Conservation (phyloP, 1,140 invertebrate genomes). For the Aphelinus atriplicis region DNA sequence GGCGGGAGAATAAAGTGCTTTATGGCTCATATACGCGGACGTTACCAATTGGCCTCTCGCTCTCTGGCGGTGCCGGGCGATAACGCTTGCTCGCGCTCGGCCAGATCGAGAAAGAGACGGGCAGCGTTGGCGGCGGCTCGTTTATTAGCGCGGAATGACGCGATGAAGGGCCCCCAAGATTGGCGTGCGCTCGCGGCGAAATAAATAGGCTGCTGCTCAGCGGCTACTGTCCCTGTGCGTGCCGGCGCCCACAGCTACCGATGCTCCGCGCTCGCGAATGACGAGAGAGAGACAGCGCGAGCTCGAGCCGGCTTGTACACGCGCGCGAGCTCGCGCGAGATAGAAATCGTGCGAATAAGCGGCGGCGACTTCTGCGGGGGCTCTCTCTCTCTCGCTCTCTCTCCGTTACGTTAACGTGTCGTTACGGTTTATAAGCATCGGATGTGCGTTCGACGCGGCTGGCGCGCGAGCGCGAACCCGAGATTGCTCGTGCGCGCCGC, state of each 20-base stretch:
- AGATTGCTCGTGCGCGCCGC: neutral
- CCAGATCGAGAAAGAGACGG: too few relatives aligned
- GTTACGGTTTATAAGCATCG: conserved; percentile 63
- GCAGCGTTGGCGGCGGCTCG: neutral
- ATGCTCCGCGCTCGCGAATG: neutral
- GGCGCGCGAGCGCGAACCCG: neutral
- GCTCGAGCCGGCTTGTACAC: neutral
- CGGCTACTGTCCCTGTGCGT: neutral
- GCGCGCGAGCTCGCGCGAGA: neutral
- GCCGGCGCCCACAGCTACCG: too few relatives aligned
- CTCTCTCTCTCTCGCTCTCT: conserved; percentile 1
- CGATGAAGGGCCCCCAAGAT: too few relatives aligned
- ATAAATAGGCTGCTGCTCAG: conserved; percentile 13
- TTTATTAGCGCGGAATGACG: conserved; percentile 5
- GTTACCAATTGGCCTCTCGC: conserved; percentile 7
- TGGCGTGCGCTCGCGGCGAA: neutral
- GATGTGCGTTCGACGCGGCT: conserved; percentile 54
- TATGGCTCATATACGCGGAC: conserved; percentile 3
- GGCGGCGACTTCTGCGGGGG: too few relatives aligned
- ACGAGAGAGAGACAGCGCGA: neutral
- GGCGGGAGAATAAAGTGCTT: neutral
- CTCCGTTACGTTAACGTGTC: conserved; percentile 62
- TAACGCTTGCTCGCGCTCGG: too few relatives aligned
- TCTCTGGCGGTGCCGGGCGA: too few relatives aligned
- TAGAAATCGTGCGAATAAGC: conserved; percentile 3